phyloP scores from a whole-genome alignment of 2,888 invertebrate species.

The Liopterus haemorrhoidalis region DNA sequence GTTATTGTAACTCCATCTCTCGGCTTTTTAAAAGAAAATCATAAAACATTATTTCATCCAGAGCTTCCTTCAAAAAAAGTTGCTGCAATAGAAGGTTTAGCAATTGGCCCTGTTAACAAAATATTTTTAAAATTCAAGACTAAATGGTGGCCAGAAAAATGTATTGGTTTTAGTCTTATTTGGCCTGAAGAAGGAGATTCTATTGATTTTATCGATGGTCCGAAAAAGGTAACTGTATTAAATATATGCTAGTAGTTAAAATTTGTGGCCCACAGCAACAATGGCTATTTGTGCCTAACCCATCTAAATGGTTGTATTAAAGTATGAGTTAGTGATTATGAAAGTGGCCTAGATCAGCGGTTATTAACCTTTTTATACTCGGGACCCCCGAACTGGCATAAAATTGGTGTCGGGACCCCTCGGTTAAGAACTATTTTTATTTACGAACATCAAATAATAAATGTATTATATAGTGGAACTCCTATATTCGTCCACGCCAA shows the following conservation, averaged over 20 bases:
- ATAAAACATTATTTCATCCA: slow-evolving; percentile 52
- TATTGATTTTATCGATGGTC: slow-evolving; percentile 37
- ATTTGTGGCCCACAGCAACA: no score
- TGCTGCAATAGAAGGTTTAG: slow-evolving; percentile 52
- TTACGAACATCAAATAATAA: no score
- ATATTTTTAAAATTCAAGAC: slow-evolving; percentile 58
- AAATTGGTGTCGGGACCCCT: no score
- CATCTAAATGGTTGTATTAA: no score
- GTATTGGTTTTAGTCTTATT: slow-evolving; percentile 51
- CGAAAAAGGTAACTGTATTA: slow-evolving; percentile 29
- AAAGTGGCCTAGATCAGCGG: no score
- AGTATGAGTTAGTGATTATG: no score
- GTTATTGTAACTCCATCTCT: slow-evolving; percentile 64
- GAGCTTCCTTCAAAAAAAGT: slow-evolving; percentile 51
- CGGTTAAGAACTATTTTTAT: no score
- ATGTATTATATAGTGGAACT: no score
- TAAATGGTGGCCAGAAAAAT: slow-evolving; percentile 58
- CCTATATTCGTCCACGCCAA: no score
- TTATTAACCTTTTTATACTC: no score
- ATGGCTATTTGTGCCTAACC: no score
- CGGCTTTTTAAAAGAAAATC: slow-evolving; percentile 60
- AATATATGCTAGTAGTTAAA: slow-evolving; percentile 13
- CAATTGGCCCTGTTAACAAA: slow-evolving; percentile 63
- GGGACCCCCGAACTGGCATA: no score
- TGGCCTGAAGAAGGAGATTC: slow-evolving; percentile 52